These are phyloP conservation scores for Pedionomus torquatus DNA, from an alignment of 2,113 vertebrate species.

Conservation along the genomic window DNA sequence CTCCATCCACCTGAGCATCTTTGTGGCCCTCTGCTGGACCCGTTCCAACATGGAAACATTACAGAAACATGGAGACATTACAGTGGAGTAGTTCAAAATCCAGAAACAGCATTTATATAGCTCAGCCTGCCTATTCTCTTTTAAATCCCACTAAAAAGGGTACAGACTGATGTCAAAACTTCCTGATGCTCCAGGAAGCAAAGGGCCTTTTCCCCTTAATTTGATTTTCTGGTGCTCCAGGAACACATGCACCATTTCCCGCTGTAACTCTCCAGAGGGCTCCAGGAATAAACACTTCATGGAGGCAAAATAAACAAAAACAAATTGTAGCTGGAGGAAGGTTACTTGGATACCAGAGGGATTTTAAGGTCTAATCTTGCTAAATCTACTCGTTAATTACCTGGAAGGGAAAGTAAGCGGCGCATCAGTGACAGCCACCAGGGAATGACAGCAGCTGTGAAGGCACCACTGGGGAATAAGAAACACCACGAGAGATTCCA, in stretches of 20 bases:
- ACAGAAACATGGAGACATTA: not conserved
- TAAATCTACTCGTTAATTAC: conserved; percentile 66
- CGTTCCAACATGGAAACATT: too few species aligned
- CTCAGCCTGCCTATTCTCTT: not conserved
- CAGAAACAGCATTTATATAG: not conserved
- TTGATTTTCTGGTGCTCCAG: not conserved
- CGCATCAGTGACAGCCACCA: not conserved
- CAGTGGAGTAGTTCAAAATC: not conserved
- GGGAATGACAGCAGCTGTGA: conserved; percentile 21
- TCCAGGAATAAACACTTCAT: not conserved
- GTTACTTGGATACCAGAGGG: conserved; percentile 24
- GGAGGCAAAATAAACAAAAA: conserved; percentile 26
- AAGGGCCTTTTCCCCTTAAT: not conserved
- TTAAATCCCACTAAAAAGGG: not conserved
- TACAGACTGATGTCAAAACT: not conserved
- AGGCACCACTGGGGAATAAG: not conserved
- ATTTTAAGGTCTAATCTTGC: conserved; percentile 41
- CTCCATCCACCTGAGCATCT: too few species aligned
- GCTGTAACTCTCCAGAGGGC: not conserved
- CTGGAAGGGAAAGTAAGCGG: conserved; percentile 40
- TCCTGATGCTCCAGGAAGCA: not conserved
- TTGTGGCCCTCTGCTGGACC: too few species aligned
- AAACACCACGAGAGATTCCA: not conserved
- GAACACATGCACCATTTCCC: not conserved
- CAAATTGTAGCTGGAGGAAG: not conserved